Conservation (phyloP, 64 coral and sea anemone species). For the Anthopleura sola region DNA sequence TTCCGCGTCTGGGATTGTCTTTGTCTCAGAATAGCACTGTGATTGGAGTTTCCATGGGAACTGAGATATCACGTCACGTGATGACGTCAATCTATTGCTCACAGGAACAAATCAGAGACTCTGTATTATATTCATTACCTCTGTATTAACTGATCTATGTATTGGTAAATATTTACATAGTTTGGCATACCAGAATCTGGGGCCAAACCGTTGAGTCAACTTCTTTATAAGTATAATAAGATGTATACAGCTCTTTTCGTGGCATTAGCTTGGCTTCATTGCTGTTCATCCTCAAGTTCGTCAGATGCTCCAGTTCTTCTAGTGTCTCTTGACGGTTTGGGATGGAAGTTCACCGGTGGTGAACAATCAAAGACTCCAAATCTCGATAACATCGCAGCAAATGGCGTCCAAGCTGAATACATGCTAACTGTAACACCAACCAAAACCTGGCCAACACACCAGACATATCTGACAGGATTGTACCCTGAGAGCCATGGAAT, state of each 20-base stretch:
- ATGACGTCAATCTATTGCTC: no score
- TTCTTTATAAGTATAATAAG: not conserved
- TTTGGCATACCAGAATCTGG: no score
- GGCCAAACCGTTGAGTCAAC: no score
- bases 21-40: no score
- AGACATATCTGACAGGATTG: constrained; percentile 66
- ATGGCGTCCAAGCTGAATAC: constrained; percentile 61
- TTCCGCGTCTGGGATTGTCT: no score
- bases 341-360: constrained; percentile 6
- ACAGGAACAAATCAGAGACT: no score
- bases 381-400: constrained; percentile 51
- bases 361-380: constrained; percentile 60
- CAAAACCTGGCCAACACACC: constrained; percentile 88
- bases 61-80: no score
- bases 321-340: constrained; percentile 1
- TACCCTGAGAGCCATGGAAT: constrained; percentile 87
- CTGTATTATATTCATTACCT: no score
- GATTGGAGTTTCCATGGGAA: no score
- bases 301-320: not conserved
- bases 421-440: constrained; percentile 66
- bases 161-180: no score
- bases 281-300: not conserved
- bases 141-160: no score
- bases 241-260: not conserved
- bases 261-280: not conserved